Conservation (phyloP, 23 tunicate species). For the Oikopleura vanhoeffeni region DNA sequence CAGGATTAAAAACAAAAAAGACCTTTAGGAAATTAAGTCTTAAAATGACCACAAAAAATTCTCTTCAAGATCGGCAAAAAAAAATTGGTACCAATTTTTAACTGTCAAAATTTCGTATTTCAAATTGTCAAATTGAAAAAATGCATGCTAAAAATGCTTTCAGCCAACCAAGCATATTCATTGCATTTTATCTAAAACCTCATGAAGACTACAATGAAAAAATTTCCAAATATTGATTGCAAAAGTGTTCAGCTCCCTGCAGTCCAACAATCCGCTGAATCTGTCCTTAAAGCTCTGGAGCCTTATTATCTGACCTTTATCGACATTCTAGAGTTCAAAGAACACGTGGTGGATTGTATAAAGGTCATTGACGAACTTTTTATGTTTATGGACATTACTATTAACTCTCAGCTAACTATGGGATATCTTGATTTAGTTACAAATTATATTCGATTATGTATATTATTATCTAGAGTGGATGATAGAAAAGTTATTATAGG, state of each 20-base stretch:
- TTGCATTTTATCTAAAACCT: conserved; percentile 65
- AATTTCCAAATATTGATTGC: background rate
- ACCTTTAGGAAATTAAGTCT: too few relatives aligned
- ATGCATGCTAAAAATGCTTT: too few relatives aligned
- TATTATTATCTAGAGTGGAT: conserved; percentile 60
- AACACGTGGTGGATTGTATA: conserved; percentile 49
- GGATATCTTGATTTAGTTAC: conserved; percentile 43
- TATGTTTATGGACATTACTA: conserved; percentile 58
- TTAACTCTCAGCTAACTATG: conserved; percentile 62
- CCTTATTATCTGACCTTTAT: conserved; percentile 82
- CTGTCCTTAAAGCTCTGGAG: conserved; percentile 15
- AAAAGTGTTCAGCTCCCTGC: background rate
- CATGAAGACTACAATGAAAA: conserved; percentile 38
- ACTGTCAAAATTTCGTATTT: too few relatives aligned
- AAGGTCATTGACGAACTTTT: conserved; percentile 43
- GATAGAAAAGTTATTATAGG: conserved; percentile 91
- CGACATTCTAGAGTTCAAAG: conserved; percentile 85
- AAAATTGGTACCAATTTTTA: too few relatives aligned
- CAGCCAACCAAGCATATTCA: too few relatives aligned
- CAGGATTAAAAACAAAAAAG: too few relatives aligned
- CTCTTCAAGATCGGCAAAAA: too few relatives aligned
- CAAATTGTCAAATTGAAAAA: too few relatives aligned
- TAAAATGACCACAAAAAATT: too few relatives aligned
- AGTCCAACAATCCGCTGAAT: background rate
- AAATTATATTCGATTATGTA: conserved; percentile 55